A percentile compares a stretch with the other conserved stretches of the same genome.
phyloP scores from a whole-genome alignment of 2,888 invertebrate genomes.

The Deroplatys truncata region DNA sequence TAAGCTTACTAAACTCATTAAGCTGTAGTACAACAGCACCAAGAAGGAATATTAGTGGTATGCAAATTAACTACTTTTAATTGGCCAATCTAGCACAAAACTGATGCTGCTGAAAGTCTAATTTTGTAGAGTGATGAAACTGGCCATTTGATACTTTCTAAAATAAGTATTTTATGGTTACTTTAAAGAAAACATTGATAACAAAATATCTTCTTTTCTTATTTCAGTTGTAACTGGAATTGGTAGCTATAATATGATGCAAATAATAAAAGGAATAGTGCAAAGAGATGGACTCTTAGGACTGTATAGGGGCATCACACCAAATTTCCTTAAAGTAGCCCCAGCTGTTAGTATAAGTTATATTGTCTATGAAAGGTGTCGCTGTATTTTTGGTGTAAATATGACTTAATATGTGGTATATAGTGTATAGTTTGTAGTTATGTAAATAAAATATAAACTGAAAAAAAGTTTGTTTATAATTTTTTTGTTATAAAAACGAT shows the following conservation, averaged over 20 bases:
- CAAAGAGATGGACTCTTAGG: slow-evolving; percentile 84
- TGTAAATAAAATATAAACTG: neutral
- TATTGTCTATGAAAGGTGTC: slow-evolving; percentile 93
- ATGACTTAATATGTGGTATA: slow-evolving; percentile 70
- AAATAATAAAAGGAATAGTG: slow-evolving; percentile 75
- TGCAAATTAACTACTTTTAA: too few relatives aligned
- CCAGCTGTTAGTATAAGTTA: slow-evolving; percentile 99
- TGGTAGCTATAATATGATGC: slow-evolving; percentile 61
- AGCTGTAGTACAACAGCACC: too few relatives aligned
- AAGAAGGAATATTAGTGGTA: too few relatives aligned
- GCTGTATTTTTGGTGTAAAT: slow-evolving; percentile 83
- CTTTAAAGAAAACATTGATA: too few relatives aligned
- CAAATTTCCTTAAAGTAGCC: slow-evolving; percentile 96
- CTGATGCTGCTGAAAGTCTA: too few relatives aligned
- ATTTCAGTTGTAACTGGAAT: slow-evolving; percentile 39
- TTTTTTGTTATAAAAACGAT: neutral
- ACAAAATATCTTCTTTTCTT: neutral
- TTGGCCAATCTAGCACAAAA: too few relatives aligned
- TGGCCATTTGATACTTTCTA: too few relatives aligned
- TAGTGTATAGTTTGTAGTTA: neutral
- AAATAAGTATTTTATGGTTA: too few relatives aligned
- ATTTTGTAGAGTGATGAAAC: too few relatives aligned
- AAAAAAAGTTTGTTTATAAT: neutral
- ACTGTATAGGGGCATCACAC: slow-evolving; percentile 93
- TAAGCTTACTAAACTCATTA: too few relatives aligned